Evolutionary conservation across 1,140 invertebrate genomes (phyloP).

Genomic region (Maconellicoccus hirsutus): DNA sequence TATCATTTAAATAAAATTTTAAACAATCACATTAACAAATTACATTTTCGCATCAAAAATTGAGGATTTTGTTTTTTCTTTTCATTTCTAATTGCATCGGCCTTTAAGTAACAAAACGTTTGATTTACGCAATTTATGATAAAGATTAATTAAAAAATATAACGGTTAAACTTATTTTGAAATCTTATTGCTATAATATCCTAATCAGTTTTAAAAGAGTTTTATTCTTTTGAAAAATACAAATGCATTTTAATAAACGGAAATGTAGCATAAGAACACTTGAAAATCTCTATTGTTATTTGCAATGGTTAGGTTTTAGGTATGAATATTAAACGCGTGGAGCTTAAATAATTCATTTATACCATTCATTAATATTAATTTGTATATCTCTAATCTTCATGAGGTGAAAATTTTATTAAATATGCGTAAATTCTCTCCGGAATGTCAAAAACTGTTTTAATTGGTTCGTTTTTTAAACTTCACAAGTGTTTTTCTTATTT

Average conservation of each 20-base stretch:
- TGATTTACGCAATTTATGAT: background rate
- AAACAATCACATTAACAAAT: too few relatives aligned
- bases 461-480: background rate
- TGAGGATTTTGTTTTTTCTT: too few relatives aligned
- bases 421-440: background rate
- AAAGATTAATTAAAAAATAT: slow-evolving; percentile 1
- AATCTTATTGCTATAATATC: background rate
- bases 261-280: background rate
- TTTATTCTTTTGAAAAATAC: background rate
- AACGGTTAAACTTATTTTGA: background rate
- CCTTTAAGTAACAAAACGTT: too few relatives aligned
- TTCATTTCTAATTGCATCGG: too few relatives aligned
- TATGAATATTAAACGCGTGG: background rate
- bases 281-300: background rate
- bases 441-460: background rate
- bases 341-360: slow-evolving; percentile 1
- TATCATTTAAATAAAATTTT: too few relatives aligned
- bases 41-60: too few relatives aligned
- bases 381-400: background rate
- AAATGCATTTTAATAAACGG: slow-evolving; percentile 2
- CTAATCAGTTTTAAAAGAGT: background rate
- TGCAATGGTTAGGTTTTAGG: background rate
- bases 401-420: background rate
- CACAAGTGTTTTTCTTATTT: background rate
- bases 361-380: background rate